Conservation (phyloP, 2,888 invertebrate species). For the Drosophila acutilabella region DNA sequence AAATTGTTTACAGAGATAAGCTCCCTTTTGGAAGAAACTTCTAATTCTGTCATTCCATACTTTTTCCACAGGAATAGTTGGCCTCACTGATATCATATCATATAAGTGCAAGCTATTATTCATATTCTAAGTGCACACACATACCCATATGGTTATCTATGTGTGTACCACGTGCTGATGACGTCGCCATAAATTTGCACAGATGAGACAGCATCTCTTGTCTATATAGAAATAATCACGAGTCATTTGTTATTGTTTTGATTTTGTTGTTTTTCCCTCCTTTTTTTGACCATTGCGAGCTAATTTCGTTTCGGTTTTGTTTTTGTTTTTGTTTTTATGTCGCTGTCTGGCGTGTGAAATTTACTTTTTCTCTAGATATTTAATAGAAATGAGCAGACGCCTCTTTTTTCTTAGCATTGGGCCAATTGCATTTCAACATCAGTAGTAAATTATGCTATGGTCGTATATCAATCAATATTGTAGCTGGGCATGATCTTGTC, state of each 20-base stretch:
- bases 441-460: conserved; percentile 8
- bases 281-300: conserved; percentile 12
- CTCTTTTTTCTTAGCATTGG: conserved; percentile 3
- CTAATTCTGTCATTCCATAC: too few species aligned
- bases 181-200: conserved; percentile 44
- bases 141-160: conserved; percentile 1
- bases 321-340: conserved; percentile 36
- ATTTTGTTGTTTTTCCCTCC: conserved; percentile 20
- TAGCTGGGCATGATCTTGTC: conserved; percentile 1
- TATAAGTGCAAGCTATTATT: conserved; percentile 11
- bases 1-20: too few species aligned
- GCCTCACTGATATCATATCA: neutral
- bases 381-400: conserved; percentile 32
- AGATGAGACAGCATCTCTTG: conserved; percentile 34
- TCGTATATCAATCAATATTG: conserved; percentile 13
- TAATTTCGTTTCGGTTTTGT: conserved; percentile 27
- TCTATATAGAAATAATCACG: conserved; percentile 60
- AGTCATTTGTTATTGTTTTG: conserved; percentile 60
- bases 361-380: conserved; percentile 20
- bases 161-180: conserved; percentile 68
- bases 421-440: conserved; percentile 24
- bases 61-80: too few species aligned
- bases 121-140: conserved; percentile 1
- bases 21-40: too few species aligned
- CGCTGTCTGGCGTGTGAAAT: conserved; percentile 58